Evolutionary conservation across 1,140 invertebrate genomes (phyloP), one percentile per base, ranked within the genome.

Genomic region (Drosophila hydei): DNA sequence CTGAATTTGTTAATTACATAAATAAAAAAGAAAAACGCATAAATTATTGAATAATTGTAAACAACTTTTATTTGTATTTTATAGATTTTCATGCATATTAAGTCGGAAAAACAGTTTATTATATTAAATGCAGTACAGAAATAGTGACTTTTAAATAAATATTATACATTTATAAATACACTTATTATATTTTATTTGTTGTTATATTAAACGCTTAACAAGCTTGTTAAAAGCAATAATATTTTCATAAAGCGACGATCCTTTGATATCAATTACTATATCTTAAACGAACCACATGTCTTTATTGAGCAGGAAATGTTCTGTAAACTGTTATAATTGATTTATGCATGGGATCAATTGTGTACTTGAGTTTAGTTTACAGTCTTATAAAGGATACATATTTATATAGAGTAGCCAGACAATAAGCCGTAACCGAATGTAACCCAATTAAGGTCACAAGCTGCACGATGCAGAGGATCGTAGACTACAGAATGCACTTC

Each of bases 361-460:
- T 25, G 9, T 12, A 45, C 43, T 45, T 45, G 8, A 43, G 14
- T 56, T 21, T 25, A 40, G 21, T 25, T 42, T 4, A 50, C n/a
- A 1, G 4, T 45, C 3, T 4, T 18, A 45, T 45, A 21, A 21
- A 45, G 43, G 43, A 45, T 45, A 19, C 38, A 38, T 38, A 38
- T 38, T 38, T 5, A 38, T 6, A 38, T 38, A 38, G 4, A 3
- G 9, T 33, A 33, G 30, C 27, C 27, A 33, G 30, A 6, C 27
- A 30, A 30, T 9, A 2, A 8, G 27, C 30, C 12, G 30, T 33
- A 30, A 33, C 30, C 30, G 2, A 23, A 23, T 63, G 51, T 36
- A 45, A 43, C 11, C n/a, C 47, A 72, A 72, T 72, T 67, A 48
- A 67, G 69, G 62, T 45, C 62, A 72, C 12, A 27, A 18, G 43